Evolutionary conservation across 2,113 vertebrate genomes (phyloP), one percentile per base, ranked within the genome.

Genomic region (Channa maculata): DNA sequence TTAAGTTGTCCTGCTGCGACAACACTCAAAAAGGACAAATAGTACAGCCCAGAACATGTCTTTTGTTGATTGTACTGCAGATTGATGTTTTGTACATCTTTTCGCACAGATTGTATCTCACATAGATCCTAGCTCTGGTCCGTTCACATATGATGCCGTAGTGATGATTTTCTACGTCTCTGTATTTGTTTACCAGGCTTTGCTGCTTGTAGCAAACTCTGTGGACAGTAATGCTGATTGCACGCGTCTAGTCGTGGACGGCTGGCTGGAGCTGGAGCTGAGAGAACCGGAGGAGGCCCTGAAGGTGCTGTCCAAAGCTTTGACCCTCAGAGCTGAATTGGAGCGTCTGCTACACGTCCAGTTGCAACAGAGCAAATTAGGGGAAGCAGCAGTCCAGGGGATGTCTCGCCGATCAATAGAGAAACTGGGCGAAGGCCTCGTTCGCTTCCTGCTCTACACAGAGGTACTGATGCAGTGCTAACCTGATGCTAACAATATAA

Each of bases 181-280:
- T 51, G 3, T 5, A 0, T 39, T 2, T 5, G 60, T 12, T 66
- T 48, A 6, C 33, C 74, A 98, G 97, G 90, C 94, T 8, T 92
- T 98, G 55, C 89, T 98, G 66, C 92, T 98, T 61, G 93, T 98
- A 4, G 93, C 95, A 1, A 95, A 89, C 8, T 93, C 94, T 0
- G 69, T 98, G 81, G 97, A 98, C 90, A 97, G 95, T 55, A 97
- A 91, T 0, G 94, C 94, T 0, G 96, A 98, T 91, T 97, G 96
- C 5, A 84, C 93, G 0, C 95, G 96, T 5, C 71, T 98, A 76
- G 96, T 98, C 65, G 94, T 95, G 0, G 97, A 98, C 0, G 84
- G 94, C 2, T 98, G 97, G 97, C 80, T 98, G 88, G 96, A 98
- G 79, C 64, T 98, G 60, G 89, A 85, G 50, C 4, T 98, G 4